phyloP scores from a whole-genome alignment of 1,140 invertebrate species.

The Wiebesia pumilae region DNA sequence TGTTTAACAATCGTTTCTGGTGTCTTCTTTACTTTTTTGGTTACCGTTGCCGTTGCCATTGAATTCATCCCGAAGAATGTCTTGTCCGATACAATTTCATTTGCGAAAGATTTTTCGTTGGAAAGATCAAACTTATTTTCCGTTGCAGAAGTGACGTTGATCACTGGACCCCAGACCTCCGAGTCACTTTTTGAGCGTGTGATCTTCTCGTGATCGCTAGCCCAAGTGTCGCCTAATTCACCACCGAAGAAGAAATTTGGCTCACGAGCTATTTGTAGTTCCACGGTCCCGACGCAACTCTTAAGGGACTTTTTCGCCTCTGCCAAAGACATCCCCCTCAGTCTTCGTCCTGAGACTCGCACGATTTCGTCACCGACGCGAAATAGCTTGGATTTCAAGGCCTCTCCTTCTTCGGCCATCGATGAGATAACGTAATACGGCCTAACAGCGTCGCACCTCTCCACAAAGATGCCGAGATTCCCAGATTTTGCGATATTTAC shows the following conservation, averaged over 20 bases:
- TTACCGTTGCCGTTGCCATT: neutral
- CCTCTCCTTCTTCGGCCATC: slow-evolving; percentile 64
- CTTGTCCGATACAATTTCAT: neutral
- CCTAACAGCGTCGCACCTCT: slow-evolving; percentile 64
- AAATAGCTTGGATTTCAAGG: slow-evolving; percentile 65
- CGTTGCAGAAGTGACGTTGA: neutral
- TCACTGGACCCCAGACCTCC: slow-evolving; percentile 60
- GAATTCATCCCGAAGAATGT: too few species aligned
- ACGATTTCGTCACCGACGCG: slow-evolving; percentile 81
- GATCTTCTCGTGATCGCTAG: slow-evolving; percentile 52
- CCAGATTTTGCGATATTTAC: slow-evolving; percentile 57
- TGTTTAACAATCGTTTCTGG: neutral
- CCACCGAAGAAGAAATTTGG: slow-evolving; percentile 55
- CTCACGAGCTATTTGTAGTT: slow-evolving; percentile 60
- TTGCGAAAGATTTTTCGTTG: neutral
- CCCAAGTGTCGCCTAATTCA: slow-evolving; percentile 60
- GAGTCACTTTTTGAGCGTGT: slow-evolving; percentile 62
- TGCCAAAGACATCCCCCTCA: slow-evolving; percentile 78
- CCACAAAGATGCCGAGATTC: slow-evolving; percentile 64
- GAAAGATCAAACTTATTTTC: slow-evolving; percentile 22
- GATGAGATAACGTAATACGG: slow-evolving; percentile 68
- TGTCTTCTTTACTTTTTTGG: neutral
- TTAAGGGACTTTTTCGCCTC: slow-evolving; percentile 79
- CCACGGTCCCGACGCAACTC: slow-evolving; percentile 65
- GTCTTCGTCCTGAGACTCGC: slow-evolving; percentile 79